These are phyloP conservation scores for Tineola bisselliella DNA, from an alignment of 2,888 invertebrate genomes.

Conservation along the genomic window DNA sequence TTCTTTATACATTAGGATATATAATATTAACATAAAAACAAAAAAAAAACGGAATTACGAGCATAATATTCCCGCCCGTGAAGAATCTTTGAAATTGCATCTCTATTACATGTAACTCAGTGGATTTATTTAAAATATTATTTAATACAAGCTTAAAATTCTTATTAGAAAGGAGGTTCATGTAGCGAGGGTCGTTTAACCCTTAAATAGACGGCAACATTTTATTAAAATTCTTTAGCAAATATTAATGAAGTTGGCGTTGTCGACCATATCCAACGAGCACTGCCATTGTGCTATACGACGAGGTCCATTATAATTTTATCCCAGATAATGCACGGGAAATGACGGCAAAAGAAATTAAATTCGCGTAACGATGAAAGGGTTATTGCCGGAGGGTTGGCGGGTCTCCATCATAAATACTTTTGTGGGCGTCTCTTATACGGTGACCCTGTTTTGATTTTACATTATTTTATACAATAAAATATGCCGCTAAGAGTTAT, in stretches of 20 bases:
- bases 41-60: too few relatives aligned
- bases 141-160: not conserved
- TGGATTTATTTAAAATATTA: not conserved
- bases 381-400: constrained; percentile 36
- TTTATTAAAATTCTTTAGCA: constrained; percentile 64
- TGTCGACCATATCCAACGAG: constrained; percentile 36
- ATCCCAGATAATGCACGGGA: constrained; percentile 67
- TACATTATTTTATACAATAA: too few relatives aligned
- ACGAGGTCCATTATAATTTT: constrained; percentile 60
- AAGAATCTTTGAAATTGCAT: too few relatives aligned
- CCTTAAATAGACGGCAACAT: constrained; percentile 53
- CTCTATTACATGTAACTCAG: not conserved
- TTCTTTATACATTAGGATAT: too few relatives aligned
- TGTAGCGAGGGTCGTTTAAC: constrained; percentile 24
- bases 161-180: not conserved
- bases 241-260: constrained; percentile 57
- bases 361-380: constrained; percentile 66
- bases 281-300: constrained; percentile 42
- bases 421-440: constrained; percentile 41
- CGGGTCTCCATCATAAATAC: constrained; percentile 57
- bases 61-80: too few relatives aligned
- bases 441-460: constrained; percentile 55
- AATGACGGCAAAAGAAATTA: constrained; percentile 69
- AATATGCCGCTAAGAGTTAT: too few relatives aligned
- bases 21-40: too few relatives aligned